A percentile compares a stretch with the other conserved stretches of the same genome.
Evolutionary conservation across 92 coral and sea anemone genomes (phyloP).

Genomic region (Montipora capitata): DNA sequence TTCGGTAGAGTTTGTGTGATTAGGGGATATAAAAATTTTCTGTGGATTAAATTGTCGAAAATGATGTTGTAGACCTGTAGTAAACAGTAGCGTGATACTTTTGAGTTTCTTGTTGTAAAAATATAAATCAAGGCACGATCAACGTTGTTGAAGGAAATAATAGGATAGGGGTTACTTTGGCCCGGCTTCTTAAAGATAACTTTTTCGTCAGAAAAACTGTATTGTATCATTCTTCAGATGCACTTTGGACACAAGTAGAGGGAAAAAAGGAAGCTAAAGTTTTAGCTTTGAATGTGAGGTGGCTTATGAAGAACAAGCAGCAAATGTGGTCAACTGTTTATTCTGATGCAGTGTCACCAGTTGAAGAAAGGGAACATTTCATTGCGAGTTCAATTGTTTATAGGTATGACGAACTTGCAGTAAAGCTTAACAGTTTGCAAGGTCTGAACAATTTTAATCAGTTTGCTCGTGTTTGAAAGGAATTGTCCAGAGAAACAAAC

Average conservation of each 20-base stretch:
- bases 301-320: conserved; percentile 39
- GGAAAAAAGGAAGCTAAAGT: too few relatives aligned
- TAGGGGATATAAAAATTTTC: too few relatives aligned
- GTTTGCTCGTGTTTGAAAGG: conserved; percentile 27
- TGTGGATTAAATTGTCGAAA: too few relatives aligned
- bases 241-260: not conserved
- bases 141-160: too few relatives aligned
- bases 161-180: too few relatives aligned
- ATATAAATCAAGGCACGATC: not conserved
- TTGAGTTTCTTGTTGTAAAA: not conserved
- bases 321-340: conserved; percentile 33
- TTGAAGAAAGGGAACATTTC: conserved; percentile 21
- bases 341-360: conserved; percentile 35
- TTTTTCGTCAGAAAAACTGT: not conserved
- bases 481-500: not conserved
- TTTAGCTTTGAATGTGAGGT: conserved; percentile 5
- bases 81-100: not conserved
- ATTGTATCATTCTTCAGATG: not conserved
- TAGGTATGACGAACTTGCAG: conserved; percentile 43
- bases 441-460: conserved; percentile 23
- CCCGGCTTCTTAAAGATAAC: not conserved
- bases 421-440: conserved; percentile 35
- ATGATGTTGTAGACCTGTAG: not conserved
- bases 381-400: conserved; percentile 21
- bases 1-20: too few relatives aligned